phyloP scores from a whole-genome alignment of 2,797 vertebrate species.

The Erpetoichthys calabaricus region DNA sequence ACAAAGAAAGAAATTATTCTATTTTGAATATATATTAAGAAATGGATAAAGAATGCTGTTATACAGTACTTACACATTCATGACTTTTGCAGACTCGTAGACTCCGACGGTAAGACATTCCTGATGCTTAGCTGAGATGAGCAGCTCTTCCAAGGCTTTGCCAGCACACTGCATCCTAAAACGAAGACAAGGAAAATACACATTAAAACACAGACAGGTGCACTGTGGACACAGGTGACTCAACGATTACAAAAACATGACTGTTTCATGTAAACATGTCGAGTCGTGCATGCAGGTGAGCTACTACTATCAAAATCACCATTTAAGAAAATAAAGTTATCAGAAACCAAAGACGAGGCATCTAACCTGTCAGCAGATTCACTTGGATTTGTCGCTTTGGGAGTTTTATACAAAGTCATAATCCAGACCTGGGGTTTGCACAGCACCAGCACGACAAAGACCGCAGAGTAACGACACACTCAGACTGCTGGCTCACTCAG shows the following conservation, averaged over 20 bases:
- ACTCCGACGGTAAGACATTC: constrained; percentile 78
- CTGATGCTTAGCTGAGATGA: constrained; percentile 71
- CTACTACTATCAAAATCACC: too few relatives aligned
- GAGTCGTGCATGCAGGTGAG: background rate
- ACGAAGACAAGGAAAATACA: background rate
- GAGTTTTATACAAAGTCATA: background rate
- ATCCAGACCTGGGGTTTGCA: background rate
- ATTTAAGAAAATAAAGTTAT: too few relatives aligned
- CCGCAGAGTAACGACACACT: too few relatives aligned
- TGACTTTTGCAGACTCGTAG: constrained; percentile 87
- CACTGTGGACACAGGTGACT: background rate
- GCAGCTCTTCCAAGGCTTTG: constrained; percentile 64
- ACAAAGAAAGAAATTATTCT: too few relatives aligned
- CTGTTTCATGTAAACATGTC: background rate
- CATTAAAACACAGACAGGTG: background rate
- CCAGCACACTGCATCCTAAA: constrained; percentile 57
- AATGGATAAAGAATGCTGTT: background rate
- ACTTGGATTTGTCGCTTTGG: background rate
- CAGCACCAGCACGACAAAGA: too few relatives aligned
- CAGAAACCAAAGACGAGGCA: too few relatives aligned
- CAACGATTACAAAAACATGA: background rate
- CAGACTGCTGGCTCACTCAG: too few relatives aligned
- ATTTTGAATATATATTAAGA: background rate
- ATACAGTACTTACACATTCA: constrained; percentile 85
- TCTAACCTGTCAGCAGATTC: background rate